A percentile compares a stretch with the other conserved stretches of the same genome.
These are phyloP conservation scores for Pimephales promelas DNA, from an alignment of 2,113 vertebrate genomes.

Conservation along the genomic window DNA sequence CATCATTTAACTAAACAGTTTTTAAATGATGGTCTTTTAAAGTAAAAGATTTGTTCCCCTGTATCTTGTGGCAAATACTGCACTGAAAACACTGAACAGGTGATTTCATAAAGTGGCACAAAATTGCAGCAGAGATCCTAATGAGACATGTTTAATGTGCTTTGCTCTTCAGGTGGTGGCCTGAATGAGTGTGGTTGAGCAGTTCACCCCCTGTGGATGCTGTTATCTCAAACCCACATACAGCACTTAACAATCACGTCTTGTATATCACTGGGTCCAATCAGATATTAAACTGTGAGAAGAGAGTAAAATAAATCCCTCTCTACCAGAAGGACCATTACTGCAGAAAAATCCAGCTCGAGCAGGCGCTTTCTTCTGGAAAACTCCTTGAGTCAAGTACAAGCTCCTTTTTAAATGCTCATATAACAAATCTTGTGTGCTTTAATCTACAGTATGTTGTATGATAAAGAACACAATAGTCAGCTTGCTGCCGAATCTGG, in stretches of 20 bases:
- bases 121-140: slow-evolving; percentile 31
- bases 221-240: slow-evolving; percentile 37
- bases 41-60: not conserved
- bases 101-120: not conserved
- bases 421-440: too few relatives aligned
- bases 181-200: slow-evolving; percentile 32
- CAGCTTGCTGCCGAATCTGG: too few relatives aligned
- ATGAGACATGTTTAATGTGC: slow-evolving; percentile 18
- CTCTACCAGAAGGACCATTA: slow-evolving; percentile 21
- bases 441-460: too few relatives aligned
- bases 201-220: slow-evolving; percentile 26
- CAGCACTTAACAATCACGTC: slow-evolving; percentile 23
- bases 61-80: not conserved
- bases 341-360: slow-evolving; percentile 3
- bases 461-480: not conserved
- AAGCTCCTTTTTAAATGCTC: too few relatives aligned
- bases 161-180: not conserved
- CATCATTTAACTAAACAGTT: not conserved
- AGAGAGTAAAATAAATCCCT: slow-evolving; percentile 12
- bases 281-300: slow-evolving; percentile 43
- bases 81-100: not conserved
- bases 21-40: not conserved
- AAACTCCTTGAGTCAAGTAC: not conserved
- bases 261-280: slow-evolving; percentile 39
- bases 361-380: not conserved